Evolutionary conservation across 2,888 invertebrate genomes (phyloP).

Genomic region (Drepana falcataria): DNA sequence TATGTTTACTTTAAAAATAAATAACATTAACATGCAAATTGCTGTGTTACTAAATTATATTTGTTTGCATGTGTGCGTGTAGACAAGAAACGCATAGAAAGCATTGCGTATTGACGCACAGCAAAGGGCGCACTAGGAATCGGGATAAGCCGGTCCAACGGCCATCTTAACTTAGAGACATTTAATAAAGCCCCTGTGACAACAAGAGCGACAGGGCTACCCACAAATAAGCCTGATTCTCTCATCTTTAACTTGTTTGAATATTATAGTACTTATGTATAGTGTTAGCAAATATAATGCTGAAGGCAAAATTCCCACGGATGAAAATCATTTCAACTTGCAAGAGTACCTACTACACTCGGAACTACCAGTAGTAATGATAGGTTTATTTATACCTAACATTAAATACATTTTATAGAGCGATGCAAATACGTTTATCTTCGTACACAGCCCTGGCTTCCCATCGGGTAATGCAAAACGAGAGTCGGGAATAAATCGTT

Average conservation of each 20-base stretch:
- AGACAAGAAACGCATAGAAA: slow-evolving; percentile 36
- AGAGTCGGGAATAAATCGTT: slow-evolving; percentile 76
- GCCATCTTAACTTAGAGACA: slow-evolving; percentile 67
- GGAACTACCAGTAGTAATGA: no score
- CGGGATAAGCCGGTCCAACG: slow-evolving; percentile 74
- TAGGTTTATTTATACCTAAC: no score
- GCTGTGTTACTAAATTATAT: not conserved
- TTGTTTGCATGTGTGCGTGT: slow-evolving; percentile 11
- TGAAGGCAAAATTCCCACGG: not conserved
- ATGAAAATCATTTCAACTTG: no score
- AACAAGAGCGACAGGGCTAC: slow-evolving; percentile 59
- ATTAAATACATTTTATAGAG: no score
- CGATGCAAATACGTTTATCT: not conserved
- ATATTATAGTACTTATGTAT: not conserved
- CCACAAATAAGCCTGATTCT: slow-evolving; percentile 8
- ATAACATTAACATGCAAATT: not conserved
- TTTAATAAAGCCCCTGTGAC: slow-evolving; percentile 73
- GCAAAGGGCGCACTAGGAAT: slow-evolving; percentile 60
- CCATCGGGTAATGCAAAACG: slow-evolving; percentile 76
- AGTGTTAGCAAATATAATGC: not conserved
- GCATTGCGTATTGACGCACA: slow-evolving; percentile 59
- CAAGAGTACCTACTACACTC: no score
- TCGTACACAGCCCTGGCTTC: slow-evolving; percentile 60
- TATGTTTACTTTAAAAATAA: not conserved
- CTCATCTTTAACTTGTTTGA: not conserved